A percentile compares a stretch with the other conserved stretches of the same genome.
These are phyloP conservation scores for Mesocricetus auratus DNA, from an alignment of 2,113 vertebrate species.

Conservation along the genomic window DNA sequence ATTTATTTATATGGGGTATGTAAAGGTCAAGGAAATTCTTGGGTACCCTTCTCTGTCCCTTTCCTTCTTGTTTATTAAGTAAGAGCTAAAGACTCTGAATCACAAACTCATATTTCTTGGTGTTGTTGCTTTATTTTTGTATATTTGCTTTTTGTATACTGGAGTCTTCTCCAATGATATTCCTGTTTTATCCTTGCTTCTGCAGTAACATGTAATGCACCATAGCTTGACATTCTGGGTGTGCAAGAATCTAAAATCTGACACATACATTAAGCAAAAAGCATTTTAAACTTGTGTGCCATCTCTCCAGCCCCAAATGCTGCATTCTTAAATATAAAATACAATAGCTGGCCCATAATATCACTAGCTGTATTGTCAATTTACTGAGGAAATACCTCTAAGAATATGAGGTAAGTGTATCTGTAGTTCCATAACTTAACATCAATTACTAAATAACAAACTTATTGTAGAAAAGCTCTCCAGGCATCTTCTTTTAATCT, in stretches of 20 bases:
- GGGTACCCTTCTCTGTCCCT: background rate
- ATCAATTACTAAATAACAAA: background rate
- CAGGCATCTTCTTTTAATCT: background rate
- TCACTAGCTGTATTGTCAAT: background rate
- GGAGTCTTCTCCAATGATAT: too few species aligned
- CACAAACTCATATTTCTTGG: background rate
- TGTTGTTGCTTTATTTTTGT: background rate
- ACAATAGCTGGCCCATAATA: background rate
- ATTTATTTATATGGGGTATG: background rate
- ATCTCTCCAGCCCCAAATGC: background rate
- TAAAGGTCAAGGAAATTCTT: too few species aligned
- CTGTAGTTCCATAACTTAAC: background rate
- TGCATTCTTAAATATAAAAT: background rate
- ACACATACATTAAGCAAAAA: background rate
- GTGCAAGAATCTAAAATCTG: background rate
- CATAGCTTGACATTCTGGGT: background rate
- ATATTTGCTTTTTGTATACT: too few species aligned
- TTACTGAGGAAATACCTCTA: too few species aligned
- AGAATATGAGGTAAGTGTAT: background rate
- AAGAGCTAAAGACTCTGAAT: background rate
- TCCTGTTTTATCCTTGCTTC: too few species aligned
- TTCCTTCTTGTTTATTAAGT: background rate
- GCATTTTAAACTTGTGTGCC: background rate
- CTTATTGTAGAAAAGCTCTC: background rate
- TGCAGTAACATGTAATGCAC: too few species aligned